A percentile compares a stretch with the other conserved stretches of the same genome.
Evolutionary conservation across 2,888 invertebrate species (phyloP).

Genomic region (Caenorhabditis sulstoni): DNA sequence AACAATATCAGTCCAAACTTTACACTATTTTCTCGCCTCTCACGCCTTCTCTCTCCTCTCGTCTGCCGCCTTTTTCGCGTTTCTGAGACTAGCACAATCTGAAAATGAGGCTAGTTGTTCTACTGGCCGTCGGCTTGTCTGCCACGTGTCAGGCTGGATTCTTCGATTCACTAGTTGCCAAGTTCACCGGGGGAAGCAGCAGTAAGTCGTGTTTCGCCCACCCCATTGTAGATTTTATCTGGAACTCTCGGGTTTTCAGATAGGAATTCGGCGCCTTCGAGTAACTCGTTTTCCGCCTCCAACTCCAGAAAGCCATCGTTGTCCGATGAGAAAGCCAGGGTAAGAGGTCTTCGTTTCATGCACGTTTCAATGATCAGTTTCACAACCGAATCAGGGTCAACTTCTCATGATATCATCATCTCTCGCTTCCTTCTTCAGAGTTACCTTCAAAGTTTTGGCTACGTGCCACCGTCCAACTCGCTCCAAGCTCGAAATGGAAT

Average conservation of each 20-base stretch:
- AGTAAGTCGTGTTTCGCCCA: neutral
- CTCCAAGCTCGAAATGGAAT: constrained; percentile 63
- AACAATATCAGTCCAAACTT: constrained; percentile 15
- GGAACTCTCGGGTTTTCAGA: constrained; percentile 30
- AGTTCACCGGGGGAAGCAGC: constrained; percentile 34
- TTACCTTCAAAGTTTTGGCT: constrained; percentile 79
- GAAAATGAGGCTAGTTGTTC: constrained; percentile 28
- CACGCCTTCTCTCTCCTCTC: neutral
- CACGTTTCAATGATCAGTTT: neutral
- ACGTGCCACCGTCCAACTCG: constrained; percentile 72
- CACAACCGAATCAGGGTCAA: neutral
- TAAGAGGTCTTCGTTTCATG: constrained; percentile 31
- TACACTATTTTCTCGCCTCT: constrained; percentile 9
- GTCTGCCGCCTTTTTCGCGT: constrained; percentile 4
- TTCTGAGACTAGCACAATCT: neutral
- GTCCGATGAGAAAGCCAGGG: constrained; percentile 75
- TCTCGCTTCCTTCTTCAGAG: constrained; percentile 56
- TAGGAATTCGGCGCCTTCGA: constrained; percentile 25
- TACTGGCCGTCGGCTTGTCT: neutral
- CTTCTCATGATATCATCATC: constrained; percentile 5
- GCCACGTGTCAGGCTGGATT: constrained; percentile 50
- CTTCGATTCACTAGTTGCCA: constrained; percentile 50
- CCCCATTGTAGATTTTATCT: too few relatives aligned
- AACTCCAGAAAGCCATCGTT: constrained; percentile 58
- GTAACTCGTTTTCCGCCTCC: constrained; percentile 35